phyloP scores from a whole-genome alignment of 35 echinoderm and acorn worm genomes.

The Lytechinus pictus region DNA sequence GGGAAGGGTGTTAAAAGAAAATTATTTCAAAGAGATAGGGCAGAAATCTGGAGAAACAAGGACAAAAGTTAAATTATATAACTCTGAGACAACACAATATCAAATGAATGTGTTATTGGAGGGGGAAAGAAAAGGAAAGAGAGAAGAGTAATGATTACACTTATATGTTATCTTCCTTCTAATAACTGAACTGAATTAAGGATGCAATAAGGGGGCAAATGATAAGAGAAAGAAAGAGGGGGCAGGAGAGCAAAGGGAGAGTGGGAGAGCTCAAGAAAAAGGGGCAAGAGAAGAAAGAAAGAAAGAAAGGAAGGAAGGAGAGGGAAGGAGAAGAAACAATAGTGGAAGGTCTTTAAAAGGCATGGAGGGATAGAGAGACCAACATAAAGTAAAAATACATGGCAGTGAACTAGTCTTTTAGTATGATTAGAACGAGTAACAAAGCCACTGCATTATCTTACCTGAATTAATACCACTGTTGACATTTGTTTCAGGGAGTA shows the following conservation, averaged over 20 bases:
- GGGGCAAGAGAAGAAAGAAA: not conserved
- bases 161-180: too few relatives aligned
- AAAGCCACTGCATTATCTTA: not conserved
- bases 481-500: conserved; percentile 16
- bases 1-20: too few relatives aligned
- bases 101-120: not conserved
- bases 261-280: not conserved
- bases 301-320: not conserved
- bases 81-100: too few relatives aligned
- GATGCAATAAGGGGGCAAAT: not conserved
- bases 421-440: too few relatives aligned
- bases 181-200: not conserved
- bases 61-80: too few relatives aligned
- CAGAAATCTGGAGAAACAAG: too few relatives aligned
- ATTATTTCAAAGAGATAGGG: too few relatives aligned
- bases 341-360: too few relatives aligned
- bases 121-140: not conserved
- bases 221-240: not conserved
- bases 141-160: not conserved
- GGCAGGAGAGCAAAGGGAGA: not conserved
- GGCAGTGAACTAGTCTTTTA: too few relatives aligned
- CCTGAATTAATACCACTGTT: conserved; percentile 54
- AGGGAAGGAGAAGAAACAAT: not conserved
- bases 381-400: too few relatives aligned
- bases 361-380: too few relatives aligned